Conservation (phyloP, 2,113 vertebrate species). For the Sander lucioperca region DNA sequence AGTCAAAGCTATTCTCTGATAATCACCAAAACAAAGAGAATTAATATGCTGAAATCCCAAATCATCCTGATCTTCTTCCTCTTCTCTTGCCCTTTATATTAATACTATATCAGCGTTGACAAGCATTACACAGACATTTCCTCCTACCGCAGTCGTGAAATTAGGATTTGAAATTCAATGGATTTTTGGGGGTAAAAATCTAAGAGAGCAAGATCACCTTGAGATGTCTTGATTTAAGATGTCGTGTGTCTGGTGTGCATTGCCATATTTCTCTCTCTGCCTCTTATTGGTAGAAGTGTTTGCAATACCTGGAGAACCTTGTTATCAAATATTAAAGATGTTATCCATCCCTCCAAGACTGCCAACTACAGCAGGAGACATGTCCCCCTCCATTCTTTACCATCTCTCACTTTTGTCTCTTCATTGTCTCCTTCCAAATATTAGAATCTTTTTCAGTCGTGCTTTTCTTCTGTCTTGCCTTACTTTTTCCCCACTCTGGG, state of each 20-base stretch:
- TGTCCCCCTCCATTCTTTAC: conserved; percentile 31
- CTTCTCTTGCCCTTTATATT: conserved; percentile 34
- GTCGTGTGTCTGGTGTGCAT: conserved; percentile 61
- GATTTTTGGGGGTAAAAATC: conserved; percentile 43
- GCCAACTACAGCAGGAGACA: conserved; percentile 55
- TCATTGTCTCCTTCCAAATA: conserved; percentile 33
- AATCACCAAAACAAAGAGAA: conserved; percentile 48
- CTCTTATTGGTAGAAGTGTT: conserved; percentile 77
- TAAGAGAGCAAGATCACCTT: conserved; percentile 72
- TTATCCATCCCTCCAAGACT: conserved; percentile 77
- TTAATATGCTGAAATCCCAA: conserved; percentile 37
- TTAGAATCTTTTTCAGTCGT: conserved; percentile 33
- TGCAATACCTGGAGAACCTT: conserved; percentile 74
- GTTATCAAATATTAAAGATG: conserved; percentile 87
- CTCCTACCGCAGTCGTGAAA: conserved; percentile 37
- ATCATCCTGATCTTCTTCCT: neutral
- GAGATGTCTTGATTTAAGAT: conserved; percentile 73
- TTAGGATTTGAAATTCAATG: conserved; percentile 52
- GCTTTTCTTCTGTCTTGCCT: conserved; percentile 1
- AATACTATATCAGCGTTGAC: conserved; percentile 22
- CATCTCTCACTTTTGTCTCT: conserved; percentile 31
- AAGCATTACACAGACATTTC: conserved; percentile 22
- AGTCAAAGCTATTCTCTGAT: conserved; percentile 40
- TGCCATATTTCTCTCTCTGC: conserved; percentile 64
- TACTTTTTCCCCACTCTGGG: neutral